Base-by-base conservation (phyloP, 1,140 invertebrate species). In the Drosophila yakuba region DNA sequence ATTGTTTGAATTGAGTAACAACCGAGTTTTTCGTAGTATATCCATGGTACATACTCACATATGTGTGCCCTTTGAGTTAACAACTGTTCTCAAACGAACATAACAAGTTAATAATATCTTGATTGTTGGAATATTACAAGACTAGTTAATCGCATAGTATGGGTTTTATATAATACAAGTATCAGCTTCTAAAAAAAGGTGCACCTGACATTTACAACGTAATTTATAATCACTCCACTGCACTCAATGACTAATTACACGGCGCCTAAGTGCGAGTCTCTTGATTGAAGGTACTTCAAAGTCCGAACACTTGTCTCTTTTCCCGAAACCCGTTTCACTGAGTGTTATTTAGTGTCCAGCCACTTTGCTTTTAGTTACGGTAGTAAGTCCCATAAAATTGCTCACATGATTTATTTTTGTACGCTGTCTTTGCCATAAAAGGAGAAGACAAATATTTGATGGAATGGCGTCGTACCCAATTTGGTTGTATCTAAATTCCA, bases 151-250 rank as follows among this genome's bases (percentile, higher is more conserved):
- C 44, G 10, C 14, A n/a, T 23, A 15, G 10, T 11, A 14, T 12
- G 5, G 38, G 28, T 4, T 39, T 71, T 48, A 47, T 54, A 41
- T 47, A 56, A 71, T 28, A 10, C 5, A 23, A 36, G 17, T 45
- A 15, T 32, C n/a, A 28, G 17, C 12, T 38, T 14, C n/a, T 20
- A 38, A 44, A 38, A 66, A 38, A 66, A 38, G 67, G n/a, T 8
- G 15, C 64, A 67, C 44, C 41, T 41, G 5, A 41, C 51, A 36
- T 20, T 69, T 71, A 58, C 64, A 44, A 58, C 67, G 67, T 57
- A 57, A 50, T 71, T 71, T 56, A 47, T 55, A 44, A 68, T 44
- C 47, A 15, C 14, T 68, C 7, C 7, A 15, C 48, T 8, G 15
- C 36, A 47, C 7, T 39, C 23, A 4, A 35, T 71, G 50, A 47